Percentiles rank a stretch among this genome's conserved stretches.
phyloP scores from a whole-genome alignment of 2,113 vertebrate species.

The Neotoma lepida region DNA sequence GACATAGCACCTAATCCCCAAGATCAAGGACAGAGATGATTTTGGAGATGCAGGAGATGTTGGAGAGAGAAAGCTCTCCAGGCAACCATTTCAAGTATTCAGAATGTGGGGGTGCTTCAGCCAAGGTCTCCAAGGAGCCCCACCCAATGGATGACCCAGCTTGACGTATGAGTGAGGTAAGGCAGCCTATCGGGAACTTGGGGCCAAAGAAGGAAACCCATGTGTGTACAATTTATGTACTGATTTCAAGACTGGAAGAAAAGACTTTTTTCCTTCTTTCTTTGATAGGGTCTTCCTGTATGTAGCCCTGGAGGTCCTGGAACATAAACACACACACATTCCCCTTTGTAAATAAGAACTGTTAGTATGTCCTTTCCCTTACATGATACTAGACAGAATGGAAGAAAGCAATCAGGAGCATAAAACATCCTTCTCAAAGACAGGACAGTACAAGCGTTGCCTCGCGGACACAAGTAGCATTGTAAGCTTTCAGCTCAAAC shows the following conservation, averaged over 20 bases:
- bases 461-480: neutral
- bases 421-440: neutral
- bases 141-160: neutral
- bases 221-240: too few species aligned
- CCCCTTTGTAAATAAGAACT: neutral
- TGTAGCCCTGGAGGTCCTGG: neutral
- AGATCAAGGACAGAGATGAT: neutral
- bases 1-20: neutral
- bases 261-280: neutral
- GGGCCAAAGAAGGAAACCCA: neutral
- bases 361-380: neutral
- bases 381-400: neutral
- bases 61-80: neutral
- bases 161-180: too few species aligned
- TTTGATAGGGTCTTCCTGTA: neutral
- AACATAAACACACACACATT: neutral
- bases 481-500: neutral
- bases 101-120: neutral
- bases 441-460: accelerated
- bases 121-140: neutral
- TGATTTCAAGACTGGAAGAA: neutral
- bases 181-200: neutral
- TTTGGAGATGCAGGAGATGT: neutral
- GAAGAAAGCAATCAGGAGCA: neutral
- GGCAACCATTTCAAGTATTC: neutral